Percentiles rank a stretch among this genome's conserved stretches.
Evolutionary conservation across 2,888 invertebrate genomes (phyloP).

Genomic region (Megamerina dolium): DNA sequence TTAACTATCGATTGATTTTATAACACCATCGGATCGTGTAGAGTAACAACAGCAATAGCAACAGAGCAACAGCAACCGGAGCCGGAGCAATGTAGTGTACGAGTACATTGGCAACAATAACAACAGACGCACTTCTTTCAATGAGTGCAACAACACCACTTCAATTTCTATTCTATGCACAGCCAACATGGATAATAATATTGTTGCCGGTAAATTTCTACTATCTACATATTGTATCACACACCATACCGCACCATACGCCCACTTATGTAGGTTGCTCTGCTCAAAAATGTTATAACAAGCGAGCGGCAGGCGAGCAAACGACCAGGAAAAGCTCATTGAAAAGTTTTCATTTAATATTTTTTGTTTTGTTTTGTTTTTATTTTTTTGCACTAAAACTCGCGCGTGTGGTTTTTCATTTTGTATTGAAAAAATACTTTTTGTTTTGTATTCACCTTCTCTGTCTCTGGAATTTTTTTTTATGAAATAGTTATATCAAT

Average conservation of each 20-base stretch:
- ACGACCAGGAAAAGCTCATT: conserved; percentile 41
- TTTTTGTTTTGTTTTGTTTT: conserved; percentile 27
- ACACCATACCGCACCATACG: no score
- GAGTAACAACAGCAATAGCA: conserved; percentile 9
- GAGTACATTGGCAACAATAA: conserved; percentile 19
- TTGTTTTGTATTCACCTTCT: conserved; percentile 27
- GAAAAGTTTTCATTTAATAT: conserved; percentile 38
- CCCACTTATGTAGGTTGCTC: no score
- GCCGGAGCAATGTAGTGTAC: conserved; percentile 26
- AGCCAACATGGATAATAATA: conserved; percentile 42
- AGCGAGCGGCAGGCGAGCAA: conserved; percentile 11
- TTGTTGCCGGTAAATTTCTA: conserved; percentile 15
- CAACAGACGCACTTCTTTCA: conserved; percentile 17
- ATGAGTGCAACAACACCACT: conserved; percentile 35
- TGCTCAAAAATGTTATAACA: not conserved
- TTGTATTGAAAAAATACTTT: no score
- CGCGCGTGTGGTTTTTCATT: no score
- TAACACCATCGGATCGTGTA: conserved; percentile 27
- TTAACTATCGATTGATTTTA: conserved; percentile 50
- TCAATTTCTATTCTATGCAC: conserved; percentile 27
- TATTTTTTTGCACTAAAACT: no score
- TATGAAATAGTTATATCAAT: no score
- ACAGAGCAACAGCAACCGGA: conserved; percentile 25
- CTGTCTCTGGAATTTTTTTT: conserved; percentile 4
- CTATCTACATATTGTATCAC: not conserved